Evolutionary conservation across 2,113 vertebrate genomes (phyloP).

Genomic region (Brienomyrus longianalis): DNA sequence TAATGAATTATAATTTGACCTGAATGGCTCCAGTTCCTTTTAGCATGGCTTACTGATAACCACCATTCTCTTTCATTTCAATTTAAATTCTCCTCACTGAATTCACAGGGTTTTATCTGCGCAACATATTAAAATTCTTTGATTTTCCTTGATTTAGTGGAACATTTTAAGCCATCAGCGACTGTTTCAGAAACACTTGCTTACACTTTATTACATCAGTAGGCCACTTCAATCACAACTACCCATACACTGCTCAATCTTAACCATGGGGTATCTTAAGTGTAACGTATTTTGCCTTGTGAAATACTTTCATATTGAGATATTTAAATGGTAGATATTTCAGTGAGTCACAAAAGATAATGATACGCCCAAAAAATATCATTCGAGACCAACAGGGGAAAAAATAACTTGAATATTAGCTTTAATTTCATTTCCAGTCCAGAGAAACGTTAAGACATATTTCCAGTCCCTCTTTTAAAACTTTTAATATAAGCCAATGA

Average conservation of each 20-base stretch:
- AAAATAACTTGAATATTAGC: neutral
- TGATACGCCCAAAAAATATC: neutral
- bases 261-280: neutral
- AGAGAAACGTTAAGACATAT: neutral
- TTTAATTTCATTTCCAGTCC: neutral
- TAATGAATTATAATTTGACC: neutral
- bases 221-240: neutral
- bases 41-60: neutral
- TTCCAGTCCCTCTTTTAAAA: neutral
- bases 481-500: neutral
- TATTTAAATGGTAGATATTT: neutral
- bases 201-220: neutral
- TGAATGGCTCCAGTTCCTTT: neutral
- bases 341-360: neutral
- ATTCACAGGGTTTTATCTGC: neutral
- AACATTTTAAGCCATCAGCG: neutral
- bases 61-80: neutral
- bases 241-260: neutral
- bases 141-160: neutral
- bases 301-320: neutral
- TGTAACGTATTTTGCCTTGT: neutral
- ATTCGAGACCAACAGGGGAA: neutral
- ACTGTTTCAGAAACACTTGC: neutral
- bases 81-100: neutral
- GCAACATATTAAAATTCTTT: neutral